Percentiles rank a stretch among this genome's conserved stretches.
phyloP scores from a whole-genome alignment of 2,888 invertebrate species.

The Cheilosia pagana region DNA sequence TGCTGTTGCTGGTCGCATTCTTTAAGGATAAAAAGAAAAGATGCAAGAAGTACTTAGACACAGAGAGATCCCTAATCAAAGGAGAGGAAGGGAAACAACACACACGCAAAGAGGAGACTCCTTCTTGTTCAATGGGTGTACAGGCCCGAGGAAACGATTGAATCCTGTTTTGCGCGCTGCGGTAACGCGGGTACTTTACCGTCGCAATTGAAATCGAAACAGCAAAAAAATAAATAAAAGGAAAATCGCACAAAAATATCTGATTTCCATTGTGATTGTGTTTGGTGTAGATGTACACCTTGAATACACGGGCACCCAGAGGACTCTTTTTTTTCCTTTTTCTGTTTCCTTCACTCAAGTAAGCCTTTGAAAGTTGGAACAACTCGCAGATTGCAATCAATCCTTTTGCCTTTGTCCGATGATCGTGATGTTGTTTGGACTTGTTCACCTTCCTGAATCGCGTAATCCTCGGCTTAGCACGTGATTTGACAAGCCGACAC shows the following conservation, averaged over 20 bases:
- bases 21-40: slow-evolving; percentile 45
- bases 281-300: slow-evolving; percentile 38
- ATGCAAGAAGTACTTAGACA: slow-evolving; percentile 34
- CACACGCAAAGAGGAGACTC: slow-evolving; percentile 22
- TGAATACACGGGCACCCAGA: slow-evolving; percentile 44
- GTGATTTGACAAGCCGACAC: slow-evolving; percentile 53
- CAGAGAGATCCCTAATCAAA: slow-evolving; percentile 53
- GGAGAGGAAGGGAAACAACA: slow-evolving; percentile 29
- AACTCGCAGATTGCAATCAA: slow-evolving; percentile 43
- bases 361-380: slow-evolving; percentile 55
- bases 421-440: slow-evolving; percentile 45
- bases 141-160: slow-evolving; percentile 40
- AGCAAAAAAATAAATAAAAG: slow-evolving; percentile 22
- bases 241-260: slow-evolving; percentile 49
- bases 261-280: slow-evolving; percentile 58
- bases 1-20: slow-evolving; percentile 17
- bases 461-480: slow-evolving; percentile 67
- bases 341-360: not conserved
- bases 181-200: slow-evolving; percentile 41
- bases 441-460: slow-evolving; percentile 39
- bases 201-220: slow-evolving; percentile 48
- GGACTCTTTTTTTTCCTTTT: slow-evolving; percentile 10
- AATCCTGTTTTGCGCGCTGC: slow-evolving; percentile 18
- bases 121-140: slow-evolving; percentile 25
- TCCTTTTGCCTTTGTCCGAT: slow-evolving; percentile 33